Evolutionary conservation across 2,888 invertebrate species (phyloP).

Genomic region (Listrodromus nycthemerus): DNA sequence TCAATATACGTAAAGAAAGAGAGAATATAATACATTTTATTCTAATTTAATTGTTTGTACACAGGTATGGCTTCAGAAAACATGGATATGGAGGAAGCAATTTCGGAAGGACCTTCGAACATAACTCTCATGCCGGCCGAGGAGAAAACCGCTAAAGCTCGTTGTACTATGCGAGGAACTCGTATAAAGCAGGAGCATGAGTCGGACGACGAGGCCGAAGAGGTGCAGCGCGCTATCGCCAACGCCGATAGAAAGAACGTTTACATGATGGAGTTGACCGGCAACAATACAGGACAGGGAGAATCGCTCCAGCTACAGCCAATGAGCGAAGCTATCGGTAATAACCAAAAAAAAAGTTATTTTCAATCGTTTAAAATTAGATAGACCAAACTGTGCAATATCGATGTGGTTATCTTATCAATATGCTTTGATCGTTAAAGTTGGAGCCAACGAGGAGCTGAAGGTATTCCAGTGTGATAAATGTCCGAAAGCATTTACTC

Average conservation of each 20-base stretch:
- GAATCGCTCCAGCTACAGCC: slow-evolving; percentile 77
- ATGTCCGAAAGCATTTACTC: slow-evolving; percentile 88
- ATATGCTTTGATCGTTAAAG: slow-evolving; percentile 65
- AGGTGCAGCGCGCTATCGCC: slow-evolving; percentile 79
- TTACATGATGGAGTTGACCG: slow-evolving; percentile 82
- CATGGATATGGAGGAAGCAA: slow-evolving; percentile 80
- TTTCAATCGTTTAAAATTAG: neutral
- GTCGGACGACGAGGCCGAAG: slow-evolving; percentile 82
- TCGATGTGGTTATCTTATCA: slow-evolving; percentile 13
- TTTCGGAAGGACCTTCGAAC: slow-evolving; percentile 84
- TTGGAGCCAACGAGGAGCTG: slow-evolving; percentile 81
- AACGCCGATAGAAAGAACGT: slow-evolving; percentile 80
- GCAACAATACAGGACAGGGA: slow-evolving; percentile 73
- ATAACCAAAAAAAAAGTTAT: neutral
- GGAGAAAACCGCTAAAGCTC: slow-evolving; percentile 82
- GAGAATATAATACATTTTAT: neutral
- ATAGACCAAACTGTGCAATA: neutral
- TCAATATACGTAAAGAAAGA: too few relatives aligned
- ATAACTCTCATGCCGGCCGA: slow-evolving; percentile 85
- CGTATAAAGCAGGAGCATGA: slow-evolving; percentile 84
- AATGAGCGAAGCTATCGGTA: slow-evolving; percentile 75
- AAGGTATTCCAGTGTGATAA: slow-evolving; percentile 87
- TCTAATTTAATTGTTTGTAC: neutral
- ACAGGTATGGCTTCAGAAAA: slow-evolving; percentile 82
- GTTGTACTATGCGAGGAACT: slow-evolving; percentile 81